Evolutionary conservation across 2,888 invertebrate species (phyloP).

Genomic region (Melinaea marsaeus): DNA sequence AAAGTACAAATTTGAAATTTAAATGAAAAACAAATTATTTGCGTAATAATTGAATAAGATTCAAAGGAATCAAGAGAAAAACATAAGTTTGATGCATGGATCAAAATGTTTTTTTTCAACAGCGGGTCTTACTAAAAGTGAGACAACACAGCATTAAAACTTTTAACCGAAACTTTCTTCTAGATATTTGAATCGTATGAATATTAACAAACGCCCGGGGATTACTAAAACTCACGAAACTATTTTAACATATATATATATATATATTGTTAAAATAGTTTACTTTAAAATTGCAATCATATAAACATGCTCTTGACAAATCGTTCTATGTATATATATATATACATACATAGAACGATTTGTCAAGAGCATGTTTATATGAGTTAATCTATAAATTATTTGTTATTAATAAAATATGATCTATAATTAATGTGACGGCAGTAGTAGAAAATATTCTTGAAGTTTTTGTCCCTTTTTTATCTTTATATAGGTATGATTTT

Average conservation of each 20-base stretch:
- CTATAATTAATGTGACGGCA: too few relatives aligned
- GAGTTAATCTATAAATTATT: too few relatives aligned
- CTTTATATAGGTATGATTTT: too few relatives aligned
- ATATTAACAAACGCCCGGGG: conserved; percentile 60
- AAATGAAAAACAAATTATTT: too few relatives aligned
- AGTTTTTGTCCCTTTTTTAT: too few relatives aligned
- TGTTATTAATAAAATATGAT: too few relatives aligned
- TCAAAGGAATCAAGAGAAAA: too few relatives aligned
- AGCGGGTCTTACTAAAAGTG: background rate
- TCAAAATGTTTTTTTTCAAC: background rate
- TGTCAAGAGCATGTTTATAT: background rate
- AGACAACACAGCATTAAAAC: conserved; percentile 23
- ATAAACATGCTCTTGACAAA: background rate
- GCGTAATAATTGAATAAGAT: too few relatives aligned
- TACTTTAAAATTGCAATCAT: too few relatives aligned
- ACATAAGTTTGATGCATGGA: too few relatives aligned
- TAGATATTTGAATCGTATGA: conserved; percentile 50
- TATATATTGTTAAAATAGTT: conserved; percentile 18
- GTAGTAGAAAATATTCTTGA: too few relatives aligned
- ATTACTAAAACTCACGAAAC: conserved; percentile 50
- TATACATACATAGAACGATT: background rate
- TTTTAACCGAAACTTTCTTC: conserved; percentile 42
- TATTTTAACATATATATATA: conserved; percentile 51
- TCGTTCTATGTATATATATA: background rate
- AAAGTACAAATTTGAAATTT: too few relatives aligned